Evolutionary conservation across 2,888 invertebrate species (phyloP), one percentile per base, ranked within the genome.

Genomic region (Catocala sponsa): DNA sequence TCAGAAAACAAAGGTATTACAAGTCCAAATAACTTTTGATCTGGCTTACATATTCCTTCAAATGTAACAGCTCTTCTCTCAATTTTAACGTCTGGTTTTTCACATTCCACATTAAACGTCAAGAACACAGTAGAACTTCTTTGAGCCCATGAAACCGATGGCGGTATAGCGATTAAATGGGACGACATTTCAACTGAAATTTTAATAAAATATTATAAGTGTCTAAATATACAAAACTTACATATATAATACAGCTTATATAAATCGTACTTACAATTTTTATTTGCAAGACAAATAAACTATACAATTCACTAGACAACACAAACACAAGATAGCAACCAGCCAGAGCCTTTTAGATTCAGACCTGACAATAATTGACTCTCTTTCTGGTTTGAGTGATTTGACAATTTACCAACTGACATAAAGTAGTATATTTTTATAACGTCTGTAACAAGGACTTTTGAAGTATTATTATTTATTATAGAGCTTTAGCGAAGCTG

Each of bases 131-230:
- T 92, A 75, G 96, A 95, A 79, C 95, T 96, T 87, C 98, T 96
- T 92, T 99, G 99, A 57, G 99, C 99, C 99, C 99, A 99, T 86
- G 97, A 96, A 63, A 99, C 97, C 63, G 97, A 96, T 57, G 99
- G 98, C 57, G 88, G 86, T 51, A 80, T 84, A 68, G 78, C 72
- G 59, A 80, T 72, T 70, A 70, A 63, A 68, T 84, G 81, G 52
- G 86, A 79, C 74, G 81, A 78, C 88, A 87, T 87, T 65, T 63
- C 81, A 66, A 70, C 81, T 84, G 78, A 58, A 79, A 76, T 63
- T 33, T 56, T 54, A 53, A 47, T 48, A 53, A 25, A 10, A n/a
- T 10, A 32, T 48, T n/a, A 48, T 25, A 48, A 33, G 6, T 7
- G 7, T 9, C 7, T 38, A 7, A 6, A 7, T 38, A 38, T 38